Evolutionary conservation across 2,888 invertebrate genomes (phyloP), one percentile per base, ranked within the genome.

Genomic region (Prosapia bicincta): DNA sequence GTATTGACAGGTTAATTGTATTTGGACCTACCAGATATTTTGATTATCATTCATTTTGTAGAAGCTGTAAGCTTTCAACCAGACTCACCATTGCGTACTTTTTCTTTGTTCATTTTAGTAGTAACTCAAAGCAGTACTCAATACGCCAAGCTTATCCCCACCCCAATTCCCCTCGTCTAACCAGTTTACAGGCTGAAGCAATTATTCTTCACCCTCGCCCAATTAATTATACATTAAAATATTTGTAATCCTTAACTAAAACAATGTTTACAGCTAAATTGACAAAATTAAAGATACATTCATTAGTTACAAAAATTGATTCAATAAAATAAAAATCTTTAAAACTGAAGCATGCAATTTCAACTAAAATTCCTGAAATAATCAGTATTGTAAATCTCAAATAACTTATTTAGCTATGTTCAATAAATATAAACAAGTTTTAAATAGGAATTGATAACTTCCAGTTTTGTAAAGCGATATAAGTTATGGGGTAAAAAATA

Each of bases 21-120:
- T 74, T 74, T 69, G 15, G 74, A 74, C 74, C 74, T 74, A 74
- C 74, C 74, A 74, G 74, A 65, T 23, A n/a, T 69, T 68, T 43
- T 74, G 74, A 69, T 69, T 74, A 69, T 69, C 74, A 74, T 74
- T 74, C 74, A 74, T 74, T 74, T 20, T 74, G 65, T 74, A 43
- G 74, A 71, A 74, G 74, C 54, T 23, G 74, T 69, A 69, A 28
- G 65, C 20, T 30, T 54, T 54, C 20, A 54, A 9, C 54, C 20
- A 54, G 54, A 54, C 54, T 54, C 54, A 54, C 54, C 54, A 54
- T 54, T 20, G n/a, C 20, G 20, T n/a, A 20, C n/a, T 20, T 54
- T 54, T 54, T 54, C 54, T 54, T 54, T 54, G 54, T 54, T 54
- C 54, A 54, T 54, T 54, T 54, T 20, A 54, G 54, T 20, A 54